Conservation (phyloP, 1,140 invertebrate genomes). For the Plutomurus gul region DNA sequence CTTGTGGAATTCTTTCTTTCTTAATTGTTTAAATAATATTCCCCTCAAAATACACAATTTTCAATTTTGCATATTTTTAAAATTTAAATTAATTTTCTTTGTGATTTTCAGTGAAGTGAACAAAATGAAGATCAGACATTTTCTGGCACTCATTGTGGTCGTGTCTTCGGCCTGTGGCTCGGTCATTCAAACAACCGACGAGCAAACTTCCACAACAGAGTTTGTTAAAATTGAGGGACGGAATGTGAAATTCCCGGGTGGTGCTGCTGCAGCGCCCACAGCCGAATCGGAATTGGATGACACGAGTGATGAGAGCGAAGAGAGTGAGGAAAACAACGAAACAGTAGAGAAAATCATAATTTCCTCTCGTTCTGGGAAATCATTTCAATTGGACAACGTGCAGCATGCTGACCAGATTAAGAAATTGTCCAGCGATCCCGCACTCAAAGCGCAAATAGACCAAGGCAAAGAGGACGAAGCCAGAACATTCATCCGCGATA, state of each 20-base stretch:
- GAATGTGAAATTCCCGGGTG: neutral
- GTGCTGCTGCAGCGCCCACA: no score
- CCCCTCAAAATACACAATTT: no score
- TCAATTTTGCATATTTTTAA: no score
- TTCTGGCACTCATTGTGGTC: neutral
- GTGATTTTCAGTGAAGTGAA: no score
- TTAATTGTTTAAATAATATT: no score
- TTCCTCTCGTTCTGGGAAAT: neutral
- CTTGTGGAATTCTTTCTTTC: no score
- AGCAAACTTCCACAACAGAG: neutral
- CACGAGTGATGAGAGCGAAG: neutral
- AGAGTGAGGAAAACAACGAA: neutral
- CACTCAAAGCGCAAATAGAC: constrained; percentile 66
- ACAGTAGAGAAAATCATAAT: neutral
- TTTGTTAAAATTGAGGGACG: neutral
- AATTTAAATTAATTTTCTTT: no score
- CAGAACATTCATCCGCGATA: constrained; percentile 76
- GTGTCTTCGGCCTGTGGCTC: neutral
- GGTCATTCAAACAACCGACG: neutral
- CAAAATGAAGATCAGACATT: neutral
- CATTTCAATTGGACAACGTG: neutral
- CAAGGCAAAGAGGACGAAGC: constrained; percentile 76
- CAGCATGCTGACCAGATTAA: neutral
- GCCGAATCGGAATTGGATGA: neutral
- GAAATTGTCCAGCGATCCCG: constrained; percentile 72